Evolutionary conservation across 2,113 vertebrate genomes (phyloP).

Genomic region (Hepsetus odoe): DNA sequence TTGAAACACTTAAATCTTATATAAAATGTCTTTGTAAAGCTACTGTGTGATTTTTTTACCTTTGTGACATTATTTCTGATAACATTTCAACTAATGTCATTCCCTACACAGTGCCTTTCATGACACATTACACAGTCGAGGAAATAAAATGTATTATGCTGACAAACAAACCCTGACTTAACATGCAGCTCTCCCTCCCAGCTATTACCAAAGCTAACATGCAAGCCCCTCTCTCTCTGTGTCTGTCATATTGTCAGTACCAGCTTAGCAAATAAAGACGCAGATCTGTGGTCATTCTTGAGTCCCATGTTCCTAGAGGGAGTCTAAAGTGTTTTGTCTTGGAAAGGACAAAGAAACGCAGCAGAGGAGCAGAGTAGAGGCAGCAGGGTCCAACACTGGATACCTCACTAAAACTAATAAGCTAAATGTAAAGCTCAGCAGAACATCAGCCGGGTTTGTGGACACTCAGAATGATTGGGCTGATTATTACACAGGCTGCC

Average conservation of each 20-base stretch:
- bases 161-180: slow-evolving; percentile 23
- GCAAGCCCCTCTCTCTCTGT: not conserved
- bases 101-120: slow-evolving; percentile 6
- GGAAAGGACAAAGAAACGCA: slow-evolving; percentile 26
- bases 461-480: slow-evolving; percentile 52
- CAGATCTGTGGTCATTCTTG: slow-evolving; percentile 8
- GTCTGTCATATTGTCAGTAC: not conserved
- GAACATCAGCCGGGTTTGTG: slow-evolving; percentile 27
- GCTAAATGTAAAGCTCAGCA: slow-evolving; percentile 44
- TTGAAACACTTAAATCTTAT: slow-evolving; percentile 9
- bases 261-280: slow-evolving; percentile 27
- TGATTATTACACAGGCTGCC: slow-evolving; percentile 23
- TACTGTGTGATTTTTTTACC: not conserved
- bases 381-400: slow-evolving; percentile 35
- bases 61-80: slow-evolving; percentile 10
- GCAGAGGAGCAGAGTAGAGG: slow-evolving; percentile 37
- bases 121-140: not conserved
- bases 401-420: slow-evolving; percentile 58
- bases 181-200: not conserved
- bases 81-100: slow-evolving; percentile 42
- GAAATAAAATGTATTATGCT: slow-evolving; percentile 2
- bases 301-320: slow-evolving; percentile 17
- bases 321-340: slow-evolving; percentile 4
- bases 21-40: slow-evolving; percentile 25
- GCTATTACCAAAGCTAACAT: not conserved